These are phyloP conservation scores for Misgurnus anguillicaudatus DNA, from an alignment of 2,113 vertebrate species.

Conservation along the genomic window DNA sequence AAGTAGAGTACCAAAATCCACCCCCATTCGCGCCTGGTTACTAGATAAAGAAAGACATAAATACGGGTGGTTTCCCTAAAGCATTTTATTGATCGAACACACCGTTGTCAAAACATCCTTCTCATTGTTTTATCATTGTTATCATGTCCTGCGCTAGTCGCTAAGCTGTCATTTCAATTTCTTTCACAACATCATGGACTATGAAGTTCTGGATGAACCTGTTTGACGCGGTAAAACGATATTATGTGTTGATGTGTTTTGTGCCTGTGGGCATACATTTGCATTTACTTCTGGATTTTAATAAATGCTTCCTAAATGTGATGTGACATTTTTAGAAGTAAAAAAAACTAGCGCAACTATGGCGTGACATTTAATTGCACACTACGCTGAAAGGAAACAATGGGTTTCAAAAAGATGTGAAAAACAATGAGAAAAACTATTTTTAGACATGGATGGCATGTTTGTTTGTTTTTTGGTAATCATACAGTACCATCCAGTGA, in stretches of 20 bases:
- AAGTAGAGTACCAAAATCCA: constrained; percentile 40
- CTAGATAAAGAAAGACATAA: constrained; percentile 5
- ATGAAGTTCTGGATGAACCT: constrained; percentile 8
- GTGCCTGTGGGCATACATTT: not conserved
- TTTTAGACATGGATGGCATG: too few species aligned
- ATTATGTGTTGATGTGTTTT: not conserved
- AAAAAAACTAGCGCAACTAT: too few species aligned
- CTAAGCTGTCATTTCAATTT: not conserved
- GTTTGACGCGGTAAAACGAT: not conserved
- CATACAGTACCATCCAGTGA: too few species aligned
- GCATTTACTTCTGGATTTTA: not conserved
- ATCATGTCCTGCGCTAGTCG: not conserved
- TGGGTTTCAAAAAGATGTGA: too few species aligned
- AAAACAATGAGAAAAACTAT: too few species aligned
- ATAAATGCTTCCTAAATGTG: not conserved
- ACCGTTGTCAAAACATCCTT: not conserved
- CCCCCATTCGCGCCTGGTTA: constrained; percentile 52
- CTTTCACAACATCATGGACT: not conserved
- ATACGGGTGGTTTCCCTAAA: too few species aligned
- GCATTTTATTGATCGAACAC: not conserved
- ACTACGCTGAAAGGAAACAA: too few species aligned
- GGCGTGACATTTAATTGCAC: too few species aligned
- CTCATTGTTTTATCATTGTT: constrained; percentile 7
- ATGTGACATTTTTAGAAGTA: not conserved
- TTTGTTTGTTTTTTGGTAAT: too few species aligned